Evolutionary conservation across 2,888 invertebrate species (phyloP).

Genomic region (Rhamphomyia laevipes): DNA sequence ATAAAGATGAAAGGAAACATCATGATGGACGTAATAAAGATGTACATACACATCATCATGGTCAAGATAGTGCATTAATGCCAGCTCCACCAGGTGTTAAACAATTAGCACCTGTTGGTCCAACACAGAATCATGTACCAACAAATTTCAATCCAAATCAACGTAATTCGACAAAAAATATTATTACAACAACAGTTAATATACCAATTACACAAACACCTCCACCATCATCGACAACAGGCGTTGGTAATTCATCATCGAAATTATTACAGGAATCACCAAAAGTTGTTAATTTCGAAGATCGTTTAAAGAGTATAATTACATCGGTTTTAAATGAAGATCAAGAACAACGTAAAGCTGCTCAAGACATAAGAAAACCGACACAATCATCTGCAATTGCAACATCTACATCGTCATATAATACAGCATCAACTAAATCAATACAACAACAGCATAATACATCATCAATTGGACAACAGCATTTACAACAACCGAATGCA

Average conservation of each 20-base stretch:
- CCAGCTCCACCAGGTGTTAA: slow-evolving; percentile 28
- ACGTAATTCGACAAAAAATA: not conserved
- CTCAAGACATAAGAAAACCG: slow-evolving; percentile 23
- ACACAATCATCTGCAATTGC: slow-evolving; percentile 24
- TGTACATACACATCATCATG: slow-evolving; percentile 11
- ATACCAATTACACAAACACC: no score
- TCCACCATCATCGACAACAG: slow-evolving; percentile 18
- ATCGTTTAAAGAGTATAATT: slow-evolving; percentile 76
- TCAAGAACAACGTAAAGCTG: slow-evolving; percentile 42
- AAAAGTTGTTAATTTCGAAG: slow-evolving; percentile 77
- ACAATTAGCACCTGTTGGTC: not conserved
- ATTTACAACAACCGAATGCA: slow-evolving; percentile 22
- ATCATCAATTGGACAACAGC: slow-evolving; percentile 3
- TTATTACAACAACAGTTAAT: not conserved
- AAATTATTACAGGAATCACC: slow-evolving; percentile 52
- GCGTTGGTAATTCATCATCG: slow-evolving; percentile 9
- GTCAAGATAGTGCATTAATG: slow-evolving; percentile 32
- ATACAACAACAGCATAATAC: slow-evolving; percentile 20
- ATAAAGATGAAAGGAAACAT: slow-evolving; percentile 37
- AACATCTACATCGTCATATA: slow-evolving; percentile 3
- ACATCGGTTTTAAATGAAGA: slow-evolving; percentile 80
- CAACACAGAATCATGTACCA: slow-evolving; percentile 1
- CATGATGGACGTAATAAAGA: slow-evolving; percentile 3
- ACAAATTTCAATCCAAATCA: not conserved
- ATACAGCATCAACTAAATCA: slow-evolving; percentile 14